Percentiles rank a stretch among this genome's conserved stretches.
Evolutionary conservation across 2,113 vertebrate species (phyloP).

Genomic region (Propithecus coquereli): DNA sequence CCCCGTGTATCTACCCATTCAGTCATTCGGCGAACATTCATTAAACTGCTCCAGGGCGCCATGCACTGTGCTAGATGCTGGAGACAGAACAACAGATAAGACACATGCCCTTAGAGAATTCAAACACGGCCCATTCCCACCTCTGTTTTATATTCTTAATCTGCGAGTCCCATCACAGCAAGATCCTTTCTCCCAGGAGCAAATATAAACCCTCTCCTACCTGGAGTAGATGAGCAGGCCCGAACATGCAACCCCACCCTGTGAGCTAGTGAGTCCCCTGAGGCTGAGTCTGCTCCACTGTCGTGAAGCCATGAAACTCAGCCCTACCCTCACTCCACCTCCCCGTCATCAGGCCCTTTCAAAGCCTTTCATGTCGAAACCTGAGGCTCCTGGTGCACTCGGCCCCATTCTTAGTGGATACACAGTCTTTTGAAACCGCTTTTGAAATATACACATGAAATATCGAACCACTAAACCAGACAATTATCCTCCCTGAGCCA

Average conservation of each 20-base stretch:
- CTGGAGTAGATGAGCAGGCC: background rate
- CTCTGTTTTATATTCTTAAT: background rate
- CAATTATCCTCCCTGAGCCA: too few species aligned
- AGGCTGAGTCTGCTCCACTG: background rate
- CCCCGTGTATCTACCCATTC: background rate
- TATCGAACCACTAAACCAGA: background rate
- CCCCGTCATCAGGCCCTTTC: background rate
- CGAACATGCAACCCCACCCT: background rate
- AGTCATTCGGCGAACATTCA: background rate
- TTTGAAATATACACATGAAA: background rate
- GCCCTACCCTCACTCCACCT: rapidly evolving
- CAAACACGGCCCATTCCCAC: background rate
- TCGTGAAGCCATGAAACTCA: background rate
- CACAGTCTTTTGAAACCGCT: background rate
- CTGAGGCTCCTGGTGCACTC: background rate
- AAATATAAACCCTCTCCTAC: background rate
- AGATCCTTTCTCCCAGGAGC: background rate
- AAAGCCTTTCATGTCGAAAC: background rate
- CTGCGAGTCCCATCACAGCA: background rate
- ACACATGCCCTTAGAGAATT: background rate
- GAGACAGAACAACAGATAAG: background rate
- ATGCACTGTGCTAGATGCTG: background rate
- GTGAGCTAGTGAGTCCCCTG: background rate
- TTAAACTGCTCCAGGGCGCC: background rate
- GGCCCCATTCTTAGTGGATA: background rate